Evolutionary conservation across 2,888 invertebrate species (phyloP).

Genomic region (Ptychoptera albimana): DNA sequence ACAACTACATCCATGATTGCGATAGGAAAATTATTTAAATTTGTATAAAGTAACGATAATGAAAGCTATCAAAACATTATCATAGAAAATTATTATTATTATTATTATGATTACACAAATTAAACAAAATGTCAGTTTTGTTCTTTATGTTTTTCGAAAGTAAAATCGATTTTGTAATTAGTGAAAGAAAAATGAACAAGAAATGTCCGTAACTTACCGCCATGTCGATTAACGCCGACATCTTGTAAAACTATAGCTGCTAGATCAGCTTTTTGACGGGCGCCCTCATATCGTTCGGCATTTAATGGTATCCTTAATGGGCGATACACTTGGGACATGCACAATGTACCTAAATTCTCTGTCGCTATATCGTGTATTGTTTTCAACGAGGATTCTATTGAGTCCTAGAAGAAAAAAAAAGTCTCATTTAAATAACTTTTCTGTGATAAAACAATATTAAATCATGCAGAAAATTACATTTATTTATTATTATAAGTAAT

Average conservation of each 20-base stretch:
- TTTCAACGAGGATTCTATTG: slow-evolving; percentile 49
- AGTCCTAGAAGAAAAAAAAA: slow-evolving; percentile 30
- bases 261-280: slow-evolving; percentile 63
- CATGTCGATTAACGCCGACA: slow-evolving; percentile 48
- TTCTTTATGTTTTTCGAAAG: background rate
- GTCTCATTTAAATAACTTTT: background rate
- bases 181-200: no score
- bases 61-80: no score
- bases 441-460: background rate
- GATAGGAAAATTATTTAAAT: no score
- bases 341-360: slow-evolving; percentile 52
- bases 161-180: no score
- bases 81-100: no score
- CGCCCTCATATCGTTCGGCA: slow-evolving; percentile 54
- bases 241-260: slow-evolving; percentile 61
- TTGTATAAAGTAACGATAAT: no score
- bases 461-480: background rate
- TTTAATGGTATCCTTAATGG: slow-evolving; percentile 52
- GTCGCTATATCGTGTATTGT: slow-evolving; percentile 61
- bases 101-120: no score
- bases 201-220: slow-evolving; percentile 30
- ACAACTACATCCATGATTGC: no score
- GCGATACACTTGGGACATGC: slow-evolving; percentile 52
- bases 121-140: no score
- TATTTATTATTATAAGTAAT: background rate